phyloP scores from a whole-genome alignment of 2,113 vertebrate genomes.

The Budorcas taxicolor region DNA sequence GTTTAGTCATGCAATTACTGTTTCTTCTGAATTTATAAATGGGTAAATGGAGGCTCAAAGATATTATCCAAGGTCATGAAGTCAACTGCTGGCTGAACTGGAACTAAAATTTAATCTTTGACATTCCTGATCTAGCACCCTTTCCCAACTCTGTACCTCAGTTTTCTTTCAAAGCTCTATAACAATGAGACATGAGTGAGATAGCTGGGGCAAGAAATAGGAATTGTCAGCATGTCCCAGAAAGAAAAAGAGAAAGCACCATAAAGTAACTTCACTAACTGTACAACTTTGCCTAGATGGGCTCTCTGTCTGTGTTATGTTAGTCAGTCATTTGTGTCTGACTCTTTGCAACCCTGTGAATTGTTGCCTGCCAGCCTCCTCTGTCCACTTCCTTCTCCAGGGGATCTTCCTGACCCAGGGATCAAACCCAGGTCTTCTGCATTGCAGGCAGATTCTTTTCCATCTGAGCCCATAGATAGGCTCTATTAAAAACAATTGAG shows the following conservation, averaged over 20 bases:
- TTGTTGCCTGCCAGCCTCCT: not conserved
- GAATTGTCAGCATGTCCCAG: not conserved
- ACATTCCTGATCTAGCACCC: not conserved
- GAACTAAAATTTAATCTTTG: not conserved
- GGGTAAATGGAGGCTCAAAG: not conserved
- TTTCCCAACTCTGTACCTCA: not conserved
- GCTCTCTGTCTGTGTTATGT: not conserved
- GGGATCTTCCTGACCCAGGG: not conserved
- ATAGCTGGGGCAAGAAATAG: not conserved
- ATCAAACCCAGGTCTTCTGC: not conserved
- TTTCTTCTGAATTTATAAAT: not conserved
- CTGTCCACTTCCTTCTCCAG: not conserved
- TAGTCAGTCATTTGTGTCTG: not conserved
- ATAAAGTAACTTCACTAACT: not conserved
- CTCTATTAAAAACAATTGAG: not conserved
- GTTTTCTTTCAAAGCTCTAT: not conserved
- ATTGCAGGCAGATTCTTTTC: not conserved
- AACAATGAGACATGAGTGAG: not conserved
- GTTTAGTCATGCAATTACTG: not conserved
- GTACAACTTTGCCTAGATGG: not conserved
- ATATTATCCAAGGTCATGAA: not conserved
- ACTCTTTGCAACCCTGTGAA: not conserved
- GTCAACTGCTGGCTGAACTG: not conserved
- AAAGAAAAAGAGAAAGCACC: not conserved
- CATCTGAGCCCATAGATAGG: not conserved